phyloP scores from a whole-genome alignment of 2,113 vertebrate genomes.

The Urocolius indicus region DNA sequence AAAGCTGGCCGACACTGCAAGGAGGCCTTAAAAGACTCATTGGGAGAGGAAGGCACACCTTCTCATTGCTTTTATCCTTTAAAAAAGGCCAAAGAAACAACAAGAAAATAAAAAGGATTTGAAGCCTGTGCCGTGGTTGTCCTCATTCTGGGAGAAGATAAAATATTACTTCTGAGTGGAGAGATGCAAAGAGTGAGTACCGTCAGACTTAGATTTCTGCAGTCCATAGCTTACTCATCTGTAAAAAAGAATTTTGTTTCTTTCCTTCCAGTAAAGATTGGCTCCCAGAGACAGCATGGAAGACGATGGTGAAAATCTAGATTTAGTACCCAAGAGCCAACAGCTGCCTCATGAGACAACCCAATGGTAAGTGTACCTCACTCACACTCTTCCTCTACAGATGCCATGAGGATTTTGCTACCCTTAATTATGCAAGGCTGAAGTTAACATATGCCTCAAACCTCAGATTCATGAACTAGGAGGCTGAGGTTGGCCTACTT shows the following conservation, averaged over 20 bases:
- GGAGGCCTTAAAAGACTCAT: not conserved
- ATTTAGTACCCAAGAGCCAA: not conserved
- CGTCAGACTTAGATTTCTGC: not conserved
- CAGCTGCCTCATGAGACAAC: not conserved
- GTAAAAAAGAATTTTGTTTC: not conserved
- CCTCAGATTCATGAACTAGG: not conserved
- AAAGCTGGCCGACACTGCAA: not conserved
- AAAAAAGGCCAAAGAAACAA: not conserved
- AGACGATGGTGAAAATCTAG: not conserved
- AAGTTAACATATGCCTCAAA: not conserved
- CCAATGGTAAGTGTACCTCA: rapidly evolving
- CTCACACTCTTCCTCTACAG: not conserved
- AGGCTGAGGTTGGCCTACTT: not conserved
- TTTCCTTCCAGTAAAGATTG: not conserved
- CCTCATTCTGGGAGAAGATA: not conserved
- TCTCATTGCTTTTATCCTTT: not conserved
- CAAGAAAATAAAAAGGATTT: not conserved
- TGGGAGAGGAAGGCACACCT: rapidly evolving
- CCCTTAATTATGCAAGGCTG: not conserved
- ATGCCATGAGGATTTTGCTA: not conserved
- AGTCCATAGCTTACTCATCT: not conserved
- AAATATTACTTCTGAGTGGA: not conserved
- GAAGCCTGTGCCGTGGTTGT: not conserved
- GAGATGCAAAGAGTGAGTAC: not conserved
- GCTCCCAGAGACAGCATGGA: not conserved